These are phyloP conservation scores for Heliconius nattereri DNA, from an alignment of 1,140 invertebrate species.

Conservation along the genomic window DNA sequence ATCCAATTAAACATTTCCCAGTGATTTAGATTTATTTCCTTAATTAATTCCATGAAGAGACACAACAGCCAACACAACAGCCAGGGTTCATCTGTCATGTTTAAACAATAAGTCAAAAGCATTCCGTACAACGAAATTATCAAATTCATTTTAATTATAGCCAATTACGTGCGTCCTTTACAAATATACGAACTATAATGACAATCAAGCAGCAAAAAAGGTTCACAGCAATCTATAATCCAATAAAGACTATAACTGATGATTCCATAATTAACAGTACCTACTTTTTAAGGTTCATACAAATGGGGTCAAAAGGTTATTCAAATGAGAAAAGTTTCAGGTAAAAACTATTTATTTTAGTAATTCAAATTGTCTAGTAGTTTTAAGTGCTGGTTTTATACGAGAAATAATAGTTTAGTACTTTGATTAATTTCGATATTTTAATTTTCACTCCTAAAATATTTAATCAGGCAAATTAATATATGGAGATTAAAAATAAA, in stretches of 20 bases:
- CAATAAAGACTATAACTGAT: background rate
- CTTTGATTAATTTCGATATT: background rate
- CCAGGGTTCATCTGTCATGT: background rate
- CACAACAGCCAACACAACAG: conserved; percentile 1
- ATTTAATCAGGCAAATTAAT: background rate
- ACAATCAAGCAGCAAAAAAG: background rate
- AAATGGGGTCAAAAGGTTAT: background rate
- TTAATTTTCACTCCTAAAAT: background rate
- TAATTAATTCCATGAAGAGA: no score
- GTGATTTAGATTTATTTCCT: no score
- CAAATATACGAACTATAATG: background rate
- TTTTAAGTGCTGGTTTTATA: background rate
- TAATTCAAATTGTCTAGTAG: background rate
- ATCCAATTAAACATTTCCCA: no score
- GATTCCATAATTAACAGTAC: background rate
- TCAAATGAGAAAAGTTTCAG: background rate
- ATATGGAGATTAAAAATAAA: no score
- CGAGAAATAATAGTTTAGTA: background rate
- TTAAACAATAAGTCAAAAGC: background rate
- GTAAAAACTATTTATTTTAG: background rate
- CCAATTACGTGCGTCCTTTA: background rate
- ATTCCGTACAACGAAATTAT: background rate
- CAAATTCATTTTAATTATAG: background rate
- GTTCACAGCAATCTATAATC: background rate
- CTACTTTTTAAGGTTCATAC: background rate